Evolutionary conservation across 2,888 invertebrate species (phyloP).

Genomic region (Carabus problematicus): DNA sequence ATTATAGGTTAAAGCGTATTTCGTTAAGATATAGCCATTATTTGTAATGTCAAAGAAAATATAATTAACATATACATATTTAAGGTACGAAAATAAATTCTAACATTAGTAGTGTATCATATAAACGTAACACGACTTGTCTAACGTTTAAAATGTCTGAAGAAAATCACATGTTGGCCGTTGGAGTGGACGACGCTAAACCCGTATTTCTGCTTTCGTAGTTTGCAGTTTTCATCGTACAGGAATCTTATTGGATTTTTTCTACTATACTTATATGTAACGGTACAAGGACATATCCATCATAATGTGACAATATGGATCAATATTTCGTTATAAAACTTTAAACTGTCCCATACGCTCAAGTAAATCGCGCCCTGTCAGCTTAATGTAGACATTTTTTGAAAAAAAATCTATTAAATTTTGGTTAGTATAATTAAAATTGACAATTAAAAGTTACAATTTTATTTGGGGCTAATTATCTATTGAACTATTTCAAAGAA

Average conservation of each 20-base stretch:
- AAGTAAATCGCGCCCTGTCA: conserved; percentile 12
- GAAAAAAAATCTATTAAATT: background rate
- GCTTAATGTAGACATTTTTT: conserved; percentile 14
- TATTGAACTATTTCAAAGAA: too few relatives aligned
- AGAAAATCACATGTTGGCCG: conserved; percentile 35
- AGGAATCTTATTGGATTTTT: conserved; percentile 23
- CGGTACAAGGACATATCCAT: conserved; percentile 31
- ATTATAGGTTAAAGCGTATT: too few relatives aligned
- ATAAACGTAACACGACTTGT: conserved; percentile 16
- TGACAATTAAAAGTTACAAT: too few relatives aligned
- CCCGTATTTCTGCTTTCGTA: conserved; percentile 36
- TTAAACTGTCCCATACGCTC: conserved; percentile 15
- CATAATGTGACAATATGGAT: conserved; percentile 16
- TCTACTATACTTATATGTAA: conserved; percentile 6
- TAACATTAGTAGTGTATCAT: background rate
- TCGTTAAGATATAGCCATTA: too few relatives aligned
- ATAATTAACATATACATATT: too few relatives aligned
- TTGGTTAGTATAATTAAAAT: conserved; percentile 4
- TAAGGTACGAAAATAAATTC: too few relatives aligned
- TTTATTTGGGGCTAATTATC: too few relatives aligned
- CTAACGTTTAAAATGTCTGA: conserved; percentile 21
- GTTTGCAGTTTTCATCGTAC: conserved; percentile 7
- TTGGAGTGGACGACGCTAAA: conserved; percentile 26
- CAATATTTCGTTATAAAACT: conserved; percentile 28
- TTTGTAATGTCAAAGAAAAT: too few relatives aligned